phyloP scores from a whole-genome alignment of 2,113 vertebrate species.

The Sitta europaea region DNA sequence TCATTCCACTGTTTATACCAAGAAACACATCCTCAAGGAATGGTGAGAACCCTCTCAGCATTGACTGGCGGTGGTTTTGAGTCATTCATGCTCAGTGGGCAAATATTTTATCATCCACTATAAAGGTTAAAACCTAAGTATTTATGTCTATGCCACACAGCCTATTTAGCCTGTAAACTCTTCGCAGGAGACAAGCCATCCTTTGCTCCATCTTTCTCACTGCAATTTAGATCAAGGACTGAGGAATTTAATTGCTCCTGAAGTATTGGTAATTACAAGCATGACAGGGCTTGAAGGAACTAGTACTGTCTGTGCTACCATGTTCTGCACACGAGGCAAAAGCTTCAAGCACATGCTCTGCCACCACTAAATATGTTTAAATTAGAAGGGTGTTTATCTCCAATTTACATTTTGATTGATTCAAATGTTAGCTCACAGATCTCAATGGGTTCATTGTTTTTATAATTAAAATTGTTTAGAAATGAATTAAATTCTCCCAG shows the following conservation, averaged over 20 bases:
- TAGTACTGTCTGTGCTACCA: background rate
- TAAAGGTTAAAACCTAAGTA: background rate
- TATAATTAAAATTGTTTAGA: background rate
- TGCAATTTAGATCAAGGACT: conserved; percentile 55
- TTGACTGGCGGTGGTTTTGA: background rate
- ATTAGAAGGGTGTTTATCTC: conserved; percentile 29
- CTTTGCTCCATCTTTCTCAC: conserved; percentile 33
- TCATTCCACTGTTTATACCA: background rate
- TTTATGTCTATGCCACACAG: background rate
- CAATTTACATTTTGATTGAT: conserved; percentile 36
- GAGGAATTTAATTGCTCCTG: conserved; percentile 40
- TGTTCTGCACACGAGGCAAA: conserved; percentile 14
- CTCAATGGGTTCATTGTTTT: conserved; percentile 19
- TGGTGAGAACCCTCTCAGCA: background rate
- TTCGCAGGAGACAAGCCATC: background rate
- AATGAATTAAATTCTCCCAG: background rate
- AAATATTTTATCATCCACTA: background rate
- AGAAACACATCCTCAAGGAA: background rate
- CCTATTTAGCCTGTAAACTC: background rate
- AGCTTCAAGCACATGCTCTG: conserved; percentile 2
- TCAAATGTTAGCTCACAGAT: background rate
- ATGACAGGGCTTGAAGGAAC: conserved; percentile 39
- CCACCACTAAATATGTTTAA: conserved; percentile 20
- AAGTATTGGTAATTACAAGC: conserved; percentile 53
- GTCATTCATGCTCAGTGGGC: background rate